phyloP scores from a whole-genome alignment of 2,888 invertebrate species.

The Crocallis elinguaria region DNA sequence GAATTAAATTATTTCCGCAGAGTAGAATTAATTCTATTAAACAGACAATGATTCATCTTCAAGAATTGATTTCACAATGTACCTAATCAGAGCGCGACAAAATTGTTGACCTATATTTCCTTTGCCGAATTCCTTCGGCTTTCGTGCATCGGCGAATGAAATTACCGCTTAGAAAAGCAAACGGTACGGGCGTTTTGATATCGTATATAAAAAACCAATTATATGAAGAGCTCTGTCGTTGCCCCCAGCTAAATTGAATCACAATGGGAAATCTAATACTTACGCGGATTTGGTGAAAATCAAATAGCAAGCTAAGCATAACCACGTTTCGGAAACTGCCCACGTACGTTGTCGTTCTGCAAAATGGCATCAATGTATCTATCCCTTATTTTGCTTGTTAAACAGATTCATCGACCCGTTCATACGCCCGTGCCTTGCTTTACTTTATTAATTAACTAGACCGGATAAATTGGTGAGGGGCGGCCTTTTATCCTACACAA shows the following conservation, averaged over 20 bases:
- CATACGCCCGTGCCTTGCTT: constrained; percentile 30
- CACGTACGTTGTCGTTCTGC: not conserved
- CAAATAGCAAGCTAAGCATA: constrained; percentile 3
- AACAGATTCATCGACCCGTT: constrained; percentile 34
- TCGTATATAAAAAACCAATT: constrained; percentile 18
- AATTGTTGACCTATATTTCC: constrained; percentile 20
- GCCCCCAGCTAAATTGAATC: constrained; percentile 9
- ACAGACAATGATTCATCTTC: not conserved
- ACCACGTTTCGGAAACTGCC: not conserved
- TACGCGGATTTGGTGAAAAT: constrained; percentile 4
- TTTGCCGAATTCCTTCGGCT: not conserved
- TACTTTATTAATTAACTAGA: constrained; percentile 73
- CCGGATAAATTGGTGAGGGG: constrained; percentile 66
- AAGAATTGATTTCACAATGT: not conserved
- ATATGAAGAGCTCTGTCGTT: constrained; percentile 19
- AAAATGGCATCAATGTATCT: not conserved
- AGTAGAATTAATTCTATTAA: not conserved
- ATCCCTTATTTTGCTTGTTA: constrained; percentile 15
- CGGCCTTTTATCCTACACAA: constrained; percentile 46
- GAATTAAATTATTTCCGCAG: not conserved
- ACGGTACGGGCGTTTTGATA: constrained; percentile 5
- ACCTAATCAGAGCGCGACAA: not conserved
- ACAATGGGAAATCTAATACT: constrained; percentile 9
- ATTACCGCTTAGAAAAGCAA: not conserved
- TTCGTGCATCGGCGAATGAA: not conserved